Evolutionary conservation across 2,888 invertebrate genomes (phyloP).

Genomic region (Tillus elongatus): DNA sequence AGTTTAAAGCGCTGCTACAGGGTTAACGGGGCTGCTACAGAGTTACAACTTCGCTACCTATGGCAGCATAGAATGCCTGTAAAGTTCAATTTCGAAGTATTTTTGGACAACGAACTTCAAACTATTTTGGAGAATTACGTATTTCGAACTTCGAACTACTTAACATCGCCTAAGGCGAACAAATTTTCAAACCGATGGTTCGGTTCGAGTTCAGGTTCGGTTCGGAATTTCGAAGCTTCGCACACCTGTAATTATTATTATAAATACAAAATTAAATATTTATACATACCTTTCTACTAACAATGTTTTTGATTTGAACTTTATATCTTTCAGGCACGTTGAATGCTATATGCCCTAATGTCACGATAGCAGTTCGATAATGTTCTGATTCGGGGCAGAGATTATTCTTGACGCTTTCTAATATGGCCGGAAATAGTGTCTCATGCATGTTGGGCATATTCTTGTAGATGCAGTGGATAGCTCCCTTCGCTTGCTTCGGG

Average conservation of each 20-base stretch:
- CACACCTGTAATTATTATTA: slow-evolving; percentile 4
- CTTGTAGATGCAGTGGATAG: slow-evolving; percentile 83
- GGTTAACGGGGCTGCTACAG: no score
- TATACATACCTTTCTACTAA: slow-evolving; percentile 68
- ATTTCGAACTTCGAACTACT: no score
- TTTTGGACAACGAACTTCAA: no score
- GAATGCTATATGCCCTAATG: slow-evolving; percentile 89
- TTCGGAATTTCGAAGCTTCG: no score
- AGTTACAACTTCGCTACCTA: no score
- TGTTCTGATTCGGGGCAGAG: slow-evolving; percentile 65
- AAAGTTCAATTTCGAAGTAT: no score
- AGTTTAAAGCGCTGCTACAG: no score
- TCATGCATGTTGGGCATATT: slow-evolving; percentile 67
- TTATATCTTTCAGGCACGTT: slow-evolving; percentile 85
- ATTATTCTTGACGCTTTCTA: slow-evolving; percentile 69
- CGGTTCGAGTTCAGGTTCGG: no score
- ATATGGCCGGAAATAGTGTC: slow-evolving; percentile 70
- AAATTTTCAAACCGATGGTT: no score
- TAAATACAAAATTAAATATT: slow-evolving; percentile 3
- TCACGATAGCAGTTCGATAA: slow-evolving; percentile 89
- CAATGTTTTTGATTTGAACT: slow-evolving; percentile 85
- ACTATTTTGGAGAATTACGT: no score
- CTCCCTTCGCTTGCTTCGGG: slow-evolving; percentile 93
- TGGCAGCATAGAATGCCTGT: no score
- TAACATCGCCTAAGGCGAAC: no score